Percentiles rank a stretch among this genome's conserved stretches.
phyloP scores from a whole-genome alignment of 2,888 invertebrate species.

The Drosophila ustulata region DNA sequence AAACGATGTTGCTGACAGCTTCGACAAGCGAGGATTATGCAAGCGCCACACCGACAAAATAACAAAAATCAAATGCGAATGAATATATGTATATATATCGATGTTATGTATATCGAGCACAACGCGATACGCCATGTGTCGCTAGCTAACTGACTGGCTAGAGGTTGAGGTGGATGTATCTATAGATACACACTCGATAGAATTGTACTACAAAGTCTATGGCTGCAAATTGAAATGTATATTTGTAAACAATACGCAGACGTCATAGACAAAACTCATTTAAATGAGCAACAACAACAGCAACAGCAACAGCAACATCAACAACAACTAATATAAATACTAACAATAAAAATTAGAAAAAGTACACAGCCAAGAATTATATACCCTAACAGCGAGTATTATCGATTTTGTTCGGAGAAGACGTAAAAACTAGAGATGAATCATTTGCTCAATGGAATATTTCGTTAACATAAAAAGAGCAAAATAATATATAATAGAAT shows the following conservation, averaged over 20 bases:
- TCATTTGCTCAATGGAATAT: neutral
- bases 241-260: constrained; percentile 78
- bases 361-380: constrained; percentile 43
- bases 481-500: too few relatives aligned
- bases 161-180: constrained; percentile 25
- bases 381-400: constrained; percentile 14
- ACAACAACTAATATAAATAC: constrained; percentile 45
- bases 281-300: constrained; percentile 54
- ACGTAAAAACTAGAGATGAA: neutral
- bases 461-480: neutral
- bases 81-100: neutral
- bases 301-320: constrained; percentile 17
- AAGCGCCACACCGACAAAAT: constrained; percentile 59
- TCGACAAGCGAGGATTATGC: constrained; percentile 76
- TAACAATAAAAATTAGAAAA: constrained; percentile 50
- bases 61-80: constrained; percentile 40
- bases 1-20: constrained; percentile 64
- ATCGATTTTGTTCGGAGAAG: neutral
- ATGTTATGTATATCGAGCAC: constrained; percentile 24
- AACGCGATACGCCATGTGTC: constrained; percentile 62
- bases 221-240: constrained; percentile 72
- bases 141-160: constrained; percentile 21
- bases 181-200: constrained; percentile 42
- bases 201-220: constrained; percentile 30
- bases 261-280: constrained; percentile 76